Conservation (phyloP, 2,888 invertebrate species). For the Barypeithes pellucidus region DNA sequence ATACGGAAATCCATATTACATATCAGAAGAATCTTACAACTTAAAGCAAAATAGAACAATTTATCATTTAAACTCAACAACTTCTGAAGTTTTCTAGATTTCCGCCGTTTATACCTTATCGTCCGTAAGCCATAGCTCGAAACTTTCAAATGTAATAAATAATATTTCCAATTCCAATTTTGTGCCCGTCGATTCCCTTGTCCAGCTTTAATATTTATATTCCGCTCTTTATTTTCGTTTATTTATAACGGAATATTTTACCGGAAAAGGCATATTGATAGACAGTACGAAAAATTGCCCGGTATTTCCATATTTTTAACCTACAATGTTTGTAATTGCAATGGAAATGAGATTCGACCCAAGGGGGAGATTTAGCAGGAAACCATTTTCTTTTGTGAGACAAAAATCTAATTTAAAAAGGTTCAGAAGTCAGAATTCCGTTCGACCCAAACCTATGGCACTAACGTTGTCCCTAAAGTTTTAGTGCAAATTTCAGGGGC, state of each 20-base stretch:
- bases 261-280: background rate
- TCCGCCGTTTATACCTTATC: conserved; percentile 36
- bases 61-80: conserved; percentile 45
- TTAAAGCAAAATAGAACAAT: conserved; percentile 44
- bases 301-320: no score
- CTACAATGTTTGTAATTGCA: no score
- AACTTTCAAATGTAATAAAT: conserved; percentile 48
- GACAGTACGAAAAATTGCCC: background rate
- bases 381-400: no score
- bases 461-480: no score
- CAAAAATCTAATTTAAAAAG: no score
- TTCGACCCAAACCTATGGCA: no score
- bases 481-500: no score
- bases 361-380: no score
- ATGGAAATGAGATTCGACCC: no score
- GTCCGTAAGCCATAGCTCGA: conserved; percentile 37
- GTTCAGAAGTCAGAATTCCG: no score
- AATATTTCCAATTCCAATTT: conserved; percentile 52
- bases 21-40: conserved; percentile 30
- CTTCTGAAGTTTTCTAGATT: conserved; percentile 49
- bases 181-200: conserved; percentile 41
- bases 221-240: conserved; percentile 39
- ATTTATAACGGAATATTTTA: background rate
- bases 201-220: conserved; percentile 44
- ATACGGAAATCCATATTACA: conserved; percentile 19